These are phyloP conservation scores for Drosophila mercatorum DNA, from an alignment of 2,888 invertebrate genomes.

Conservation along the genomic window DNA sequence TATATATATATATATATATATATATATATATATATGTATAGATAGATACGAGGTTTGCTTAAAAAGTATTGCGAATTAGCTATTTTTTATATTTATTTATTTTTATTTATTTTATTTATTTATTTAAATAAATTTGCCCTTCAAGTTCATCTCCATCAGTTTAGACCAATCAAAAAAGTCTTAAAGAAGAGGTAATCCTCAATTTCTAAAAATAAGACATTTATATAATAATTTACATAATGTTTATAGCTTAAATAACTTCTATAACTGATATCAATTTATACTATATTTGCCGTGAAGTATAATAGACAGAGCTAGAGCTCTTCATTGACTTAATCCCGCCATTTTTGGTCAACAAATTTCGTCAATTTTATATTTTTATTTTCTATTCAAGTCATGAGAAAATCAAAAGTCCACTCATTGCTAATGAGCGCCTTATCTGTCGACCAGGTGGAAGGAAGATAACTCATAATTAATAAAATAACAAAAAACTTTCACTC, in stretches of 20 bases:
- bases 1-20: no score
- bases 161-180: no score
- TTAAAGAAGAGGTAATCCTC: no score
- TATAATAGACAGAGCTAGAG: no score
- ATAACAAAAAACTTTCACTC: constrained; percentile 22
- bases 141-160: not conserved
- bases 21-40: not conserved
- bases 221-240: no score
- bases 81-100: no score
- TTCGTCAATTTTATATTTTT: not conserved
- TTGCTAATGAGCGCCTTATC: constrained; percentile 27
- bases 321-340: no score
- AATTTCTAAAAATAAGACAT: no score
- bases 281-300: no score
- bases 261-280: no score
- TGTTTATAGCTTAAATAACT: no score
- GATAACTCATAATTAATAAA: constrained; percentile 15
- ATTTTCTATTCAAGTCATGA: constrained; percentile 2
- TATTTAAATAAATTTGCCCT: not conserved
- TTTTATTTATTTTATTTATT: no score
- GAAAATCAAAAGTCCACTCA: constrained; percentile 14
- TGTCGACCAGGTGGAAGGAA: not conserved
- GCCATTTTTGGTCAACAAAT: not conserved
- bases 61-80: not conserved
- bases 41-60: not conserved